Percentiles rank a stretch among this genome's conserved stretches.
These are phyloP conservation scores for Sakesphorus luctuosus DNA, from an alignment of 2,113 vertebrate species.

Conservation along the genomic window DNA sequence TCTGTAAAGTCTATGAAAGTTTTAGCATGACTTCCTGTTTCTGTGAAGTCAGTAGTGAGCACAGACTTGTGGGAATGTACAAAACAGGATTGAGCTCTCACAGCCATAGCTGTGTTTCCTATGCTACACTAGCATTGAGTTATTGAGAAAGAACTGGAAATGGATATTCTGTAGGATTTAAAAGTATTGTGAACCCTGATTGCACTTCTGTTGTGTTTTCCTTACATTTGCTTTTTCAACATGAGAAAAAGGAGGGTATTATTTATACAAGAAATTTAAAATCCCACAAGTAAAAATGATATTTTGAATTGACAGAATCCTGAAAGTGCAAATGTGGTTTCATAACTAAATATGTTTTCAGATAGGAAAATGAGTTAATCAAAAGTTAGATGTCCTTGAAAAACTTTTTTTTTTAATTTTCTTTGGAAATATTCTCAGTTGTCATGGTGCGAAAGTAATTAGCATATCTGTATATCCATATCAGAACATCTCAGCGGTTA, in stretches of 20 bases:
- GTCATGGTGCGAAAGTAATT: background rate
- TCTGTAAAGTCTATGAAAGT: background rate
- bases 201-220: slow-evolving; percentile 51
- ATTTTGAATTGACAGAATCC: background rate
- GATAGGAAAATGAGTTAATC: slow-evolving; percentile 25
- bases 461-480: background rate
- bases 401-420: background rate
- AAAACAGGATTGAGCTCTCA: background rate
- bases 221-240: slow-evolving; percentile 32
- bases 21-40: background rate
- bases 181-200: slow-evolving; percentile 35
- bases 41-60: background rate
- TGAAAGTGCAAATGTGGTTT: slow-evolving; percentile 33
- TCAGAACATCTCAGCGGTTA: background rate
- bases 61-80: background rate
- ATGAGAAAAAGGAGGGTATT: slow-evolving; percentile 56
- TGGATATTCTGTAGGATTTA: background rate
- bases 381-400: background rate
- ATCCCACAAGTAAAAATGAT: background rate
- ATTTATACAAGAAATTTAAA: slow-evolving; percentile 44
- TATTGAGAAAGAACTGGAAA: background rate
- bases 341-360: slow-evolving; percentile 45
- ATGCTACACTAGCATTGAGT: background rate
- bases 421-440: background rate
- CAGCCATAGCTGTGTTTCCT: background rate